Conservation (phyloP, 2,113 vertebrate species). For the Acanthisitta chloris region DNA sequence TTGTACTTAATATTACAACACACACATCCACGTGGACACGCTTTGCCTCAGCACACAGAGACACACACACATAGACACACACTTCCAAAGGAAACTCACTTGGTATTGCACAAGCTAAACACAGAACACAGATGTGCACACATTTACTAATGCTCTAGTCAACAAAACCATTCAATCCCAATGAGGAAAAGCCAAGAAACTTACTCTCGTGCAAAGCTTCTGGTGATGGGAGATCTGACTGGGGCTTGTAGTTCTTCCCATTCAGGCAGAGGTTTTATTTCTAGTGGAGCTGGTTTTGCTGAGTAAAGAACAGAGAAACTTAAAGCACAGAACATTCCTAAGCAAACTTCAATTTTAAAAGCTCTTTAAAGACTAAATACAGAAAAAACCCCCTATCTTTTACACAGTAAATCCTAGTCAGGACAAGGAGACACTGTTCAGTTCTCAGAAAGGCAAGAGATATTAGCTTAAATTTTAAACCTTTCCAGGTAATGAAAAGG, state of each 20-base stretch:
- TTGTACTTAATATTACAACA: background rate
- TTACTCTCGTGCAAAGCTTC: slow-evolving; percentile 97
- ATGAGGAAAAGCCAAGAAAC: slow-evolving; percentile 62
- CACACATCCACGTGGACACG: background rate
- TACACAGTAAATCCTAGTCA: background rate
- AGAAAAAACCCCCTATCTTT: background rate
- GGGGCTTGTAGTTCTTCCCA: slow-evolving; percentile 94
- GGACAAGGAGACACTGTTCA: background rate
- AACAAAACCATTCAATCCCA: background rate
- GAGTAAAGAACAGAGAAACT: slow-evolving; percentile 43
- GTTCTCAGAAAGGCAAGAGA: background rate
- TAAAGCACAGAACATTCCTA: background rate
- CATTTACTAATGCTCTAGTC: background rate
- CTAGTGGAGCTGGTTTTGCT: slow-evolving; percentile 94
- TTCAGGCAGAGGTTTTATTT: slow-evolving; percentile 93
- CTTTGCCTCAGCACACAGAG: background rate
- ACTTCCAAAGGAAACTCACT: background rate
- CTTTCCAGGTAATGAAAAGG: background rate
- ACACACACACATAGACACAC: background rate
- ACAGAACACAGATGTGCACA: background rate
- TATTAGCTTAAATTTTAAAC: background rate
- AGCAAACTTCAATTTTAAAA: background rate
- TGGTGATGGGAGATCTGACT: slow-evolving; percentile 95
- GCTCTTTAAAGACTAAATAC: background rate
- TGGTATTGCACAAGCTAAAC: background rate